phyloP scores from a whole-genome alignment of 1,140 invertebrate genomes.

The Pomacea maculata region DNA sequence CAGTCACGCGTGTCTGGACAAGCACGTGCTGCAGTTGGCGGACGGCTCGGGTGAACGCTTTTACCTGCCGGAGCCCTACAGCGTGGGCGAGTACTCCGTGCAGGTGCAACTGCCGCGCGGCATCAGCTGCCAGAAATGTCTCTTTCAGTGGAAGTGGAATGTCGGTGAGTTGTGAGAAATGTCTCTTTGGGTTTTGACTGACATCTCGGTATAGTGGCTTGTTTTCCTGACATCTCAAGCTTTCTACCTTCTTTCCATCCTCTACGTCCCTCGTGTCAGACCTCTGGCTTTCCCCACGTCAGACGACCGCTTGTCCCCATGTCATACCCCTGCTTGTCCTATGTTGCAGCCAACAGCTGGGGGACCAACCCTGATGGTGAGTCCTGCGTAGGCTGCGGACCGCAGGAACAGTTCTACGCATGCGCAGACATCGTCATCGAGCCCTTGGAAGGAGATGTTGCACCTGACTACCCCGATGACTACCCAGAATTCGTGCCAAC shows the following conservation, averaged over 20 bases:
- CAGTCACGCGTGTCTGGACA: conserved; percentile 71
- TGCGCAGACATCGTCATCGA: conserved; percentile 66
- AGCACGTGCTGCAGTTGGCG: conserved; percentile 64
- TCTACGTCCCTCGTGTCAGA: too few relatives aligned
- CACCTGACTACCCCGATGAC: neutral
- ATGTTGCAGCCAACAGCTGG: conserved; percentile 45
- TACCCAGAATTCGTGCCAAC: neutral
- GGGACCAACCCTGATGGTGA: conserved; percentile 38
- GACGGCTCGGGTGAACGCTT: conserved; percentile 57
- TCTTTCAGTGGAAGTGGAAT: conserved; percentile 56
- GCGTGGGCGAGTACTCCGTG: conserved; percentile 23
- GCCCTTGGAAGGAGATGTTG: neutral
- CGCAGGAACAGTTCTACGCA: conserved; percentile 72
- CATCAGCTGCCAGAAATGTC: conserved; percentile 51
- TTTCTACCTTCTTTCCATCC: too few relatives aligned
- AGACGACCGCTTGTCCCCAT: neutral
- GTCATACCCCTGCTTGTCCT: neutral
- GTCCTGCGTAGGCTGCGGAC: conserved; percentile 61
- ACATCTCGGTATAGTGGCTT: too few relatives aligned
- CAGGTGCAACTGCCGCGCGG: conserved; percentile 36
- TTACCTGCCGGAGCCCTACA: conserved; percentile 27
- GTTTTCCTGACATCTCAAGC: too few relatives aligned
- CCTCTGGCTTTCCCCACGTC: too few relatives aligned
- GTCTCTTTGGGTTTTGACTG: too few relatives aligned
- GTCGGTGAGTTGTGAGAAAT: conserved; percentile 37